Evolutionary conservation across 64 coral and sea anemone genomes (phyloP).

Genomic region (Montipora capricornis): DNA sequence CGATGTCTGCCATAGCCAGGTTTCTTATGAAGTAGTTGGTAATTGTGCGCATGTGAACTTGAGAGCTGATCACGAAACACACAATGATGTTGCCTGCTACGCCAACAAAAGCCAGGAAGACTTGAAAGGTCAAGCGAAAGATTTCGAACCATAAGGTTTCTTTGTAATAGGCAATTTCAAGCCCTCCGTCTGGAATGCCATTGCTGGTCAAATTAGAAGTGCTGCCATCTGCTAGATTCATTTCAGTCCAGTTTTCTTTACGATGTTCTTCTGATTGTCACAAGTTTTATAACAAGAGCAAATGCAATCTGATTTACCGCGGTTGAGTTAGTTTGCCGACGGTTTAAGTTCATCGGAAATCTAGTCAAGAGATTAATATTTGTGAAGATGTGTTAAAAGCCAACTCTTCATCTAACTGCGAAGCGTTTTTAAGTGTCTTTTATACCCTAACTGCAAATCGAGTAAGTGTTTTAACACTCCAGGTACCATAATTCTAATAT

Average conservation of each 20-base stretch:
- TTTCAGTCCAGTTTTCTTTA: too few relatives aligned
- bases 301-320: too few relatives aligned
- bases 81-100: slow-evolving; percentile 79
- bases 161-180: neutral
- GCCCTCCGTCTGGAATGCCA: neutral
- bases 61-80: slow-evolving; percentile 60
- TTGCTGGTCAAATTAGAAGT: neutral
- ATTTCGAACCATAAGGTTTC: slow-evolving; percentile 34
- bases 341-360: too few relatives aligned
- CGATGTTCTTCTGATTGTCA: too few relatives aligned
- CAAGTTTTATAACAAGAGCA: too few relatives aligned
- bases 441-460: neutral
- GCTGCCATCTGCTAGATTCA: neutral
- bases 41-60: slow-evolving; percentile 35
- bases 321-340: too few relatives aligned
- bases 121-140: slow-evolving; percentile 46
- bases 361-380: too few relatives aligned
- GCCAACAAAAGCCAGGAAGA: slow-evolving; percentile 61
- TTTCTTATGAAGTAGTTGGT: slow-evolving; percentile 77
- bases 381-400: neutral
- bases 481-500: neutral
- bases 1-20: slow-evolving; percentile 82
- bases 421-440: neutral
- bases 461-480: neutral
- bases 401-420: neutral